phyloP scores from a whole-genome alignment of 1,140 invertebrate species.

The Lepidurus couesii region DNA sequence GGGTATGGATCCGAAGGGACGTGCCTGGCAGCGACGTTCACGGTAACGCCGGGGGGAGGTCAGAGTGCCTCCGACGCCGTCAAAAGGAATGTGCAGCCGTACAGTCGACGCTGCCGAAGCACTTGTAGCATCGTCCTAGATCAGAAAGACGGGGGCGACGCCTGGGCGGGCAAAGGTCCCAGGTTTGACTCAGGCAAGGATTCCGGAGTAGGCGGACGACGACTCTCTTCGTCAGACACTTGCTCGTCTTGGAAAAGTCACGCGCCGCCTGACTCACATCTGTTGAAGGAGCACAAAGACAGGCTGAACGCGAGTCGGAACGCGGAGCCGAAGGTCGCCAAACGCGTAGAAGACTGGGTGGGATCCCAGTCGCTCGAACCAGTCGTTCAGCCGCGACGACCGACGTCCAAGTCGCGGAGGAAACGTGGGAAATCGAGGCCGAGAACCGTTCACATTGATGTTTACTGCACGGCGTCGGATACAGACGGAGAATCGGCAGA shows the following conservation, averaged over 20 bases:
- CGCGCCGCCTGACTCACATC: neutral
- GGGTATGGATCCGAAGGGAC: conserved; percentile 20
- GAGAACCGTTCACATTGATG: conserved; percentile 68
- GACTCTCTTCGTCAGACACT: neutral
- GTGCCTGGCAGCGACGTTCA: conserved; percentile 28
- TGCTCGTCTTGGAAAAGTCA: neutral
- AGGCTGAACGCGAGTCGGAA: neutral
- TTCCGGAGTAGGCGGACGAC: neutral
- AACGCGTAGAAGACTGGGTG: neutral
- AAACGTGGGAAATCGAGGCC: conserved; percentile 44
- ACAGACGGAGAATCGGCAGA: conserved; percentile 43
- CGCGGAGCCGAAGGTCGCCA: neutral
- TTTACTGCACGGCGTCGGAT: conserved; percentile 67
- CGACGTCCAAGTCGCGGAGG: conserved; percentile 2
- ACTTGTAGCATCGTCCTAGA: conserved; percentile 57
- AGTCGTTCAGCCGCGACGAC: neutral
- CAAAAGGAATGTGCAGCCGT: conserved; percentile 42
- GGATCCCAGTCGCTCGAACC: conserved; percentile 28
- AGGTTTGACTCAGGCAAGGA: neutral
- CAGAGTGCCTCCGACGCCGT: conserved; percentile 20
- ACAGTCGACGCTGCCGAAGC: conserved; percentile 53
- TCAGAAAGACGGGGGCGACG: neutral
- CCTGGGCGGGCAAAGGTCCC: neutral
- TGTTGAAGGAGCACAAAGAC: neutral
- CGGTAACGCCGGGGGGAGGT: conserved; percentile 31